Conservation (phyloP, 2,888 invertebrate species). For the Disparrhopalites patrizii region DNA sequence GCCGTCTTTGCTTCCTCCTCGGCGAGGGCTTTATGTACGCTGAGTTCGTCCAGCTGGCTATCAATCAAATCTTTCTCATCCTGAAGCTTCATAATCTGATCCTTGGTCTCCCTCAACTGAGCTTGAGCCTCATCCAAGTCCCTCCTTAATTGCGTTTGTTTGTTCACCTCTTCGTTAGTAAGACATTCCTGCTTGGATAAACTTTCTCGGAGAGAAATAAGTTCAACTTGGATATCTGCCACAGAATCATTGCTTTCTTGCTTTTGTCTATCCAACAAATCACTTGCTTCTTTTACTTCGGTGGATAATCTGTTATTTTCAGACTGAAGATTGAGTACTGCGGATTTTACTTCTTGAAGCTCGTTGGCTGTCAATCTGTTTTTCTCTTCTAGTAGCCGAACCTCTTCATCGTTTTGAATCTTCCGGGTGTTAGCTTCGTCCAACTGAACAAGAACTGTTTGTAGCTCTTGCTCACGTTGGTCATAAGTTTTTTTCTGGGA, state of each 20-base stretch:
- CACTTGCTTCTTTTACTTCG: background rate
- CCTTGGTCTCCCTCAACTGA: conserved; percentile 7
- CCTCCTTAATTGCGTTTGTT: background rate
- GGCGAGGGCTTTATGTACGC: conserved; percentile 18
- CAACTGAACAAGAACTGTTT: background rate
- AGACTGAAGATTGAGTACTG: background rate
- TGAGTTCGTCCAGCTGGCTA: conserved; percentile 23
- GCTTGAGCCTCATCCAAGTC: conserved; percentile 12
- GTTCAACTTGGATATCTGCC: background rate
- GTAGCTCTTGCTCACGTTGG: background rate
- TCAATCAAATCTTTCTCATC: conserved; percentile 18
- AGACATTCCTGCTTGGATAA: background rate
- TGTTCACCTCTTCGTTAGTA: background rate
- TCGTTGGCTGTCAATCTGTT: background rate
- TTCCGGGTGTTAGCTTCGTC: conserved; percentile 4
- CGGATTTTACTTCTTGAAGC: conserved; percentile 1
- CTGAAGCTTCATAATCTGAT: background rate
- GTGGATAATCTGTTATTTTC: background rate
- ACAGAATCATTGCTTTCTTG: background rate
- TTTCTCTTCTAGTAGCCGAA: background rate
- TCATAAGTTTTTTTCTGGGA: background rate
- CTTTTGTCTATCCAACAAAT: background rate
- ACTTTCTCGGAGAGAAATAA: background rate
- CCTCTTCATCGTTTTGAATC: conserved; percentile 7
- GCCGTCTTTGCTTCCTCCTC: conserved; percentile 24